Evolutionary conservation across 2,888 invertebrate genomes (phyloP).

Genomic region (Leptarthrus brevirostris): DNA sequence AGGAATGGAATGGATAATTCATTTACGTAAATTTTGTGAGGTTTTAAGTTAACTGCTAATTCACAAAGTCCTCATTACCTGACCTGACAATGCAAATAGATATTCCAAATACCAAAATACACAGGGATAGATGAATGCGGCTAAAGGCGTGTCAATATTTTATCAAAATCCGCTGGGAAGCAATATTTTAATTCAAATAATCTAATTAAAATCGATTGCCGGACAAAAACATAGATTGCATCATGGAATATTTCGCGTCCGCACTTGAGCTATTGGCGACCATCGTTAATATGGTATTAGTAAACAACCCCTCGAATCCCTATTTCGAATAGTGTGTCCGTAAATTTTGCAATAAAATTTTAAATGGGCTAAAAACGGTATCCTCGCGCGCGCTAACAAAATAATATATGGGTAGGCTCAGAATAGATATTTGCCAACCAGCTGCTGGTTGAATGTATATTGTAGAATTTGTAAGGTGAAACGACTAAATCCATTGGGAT

Average conservation of each 20-base stretch:
- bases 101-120: too few relatives aligned
- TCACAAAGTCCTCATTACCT: too few relatives aligned
- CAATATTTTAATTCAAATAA: neutral
- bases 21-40: too few relatives aligned
- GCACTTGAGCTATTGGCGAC: neutral
- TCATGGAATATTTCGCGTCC: neutral
- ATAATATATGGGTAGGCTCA: conserved; percentile 6
- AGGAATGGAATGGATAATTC: too few relatives aligned
- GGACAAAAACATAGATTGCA: neutral
- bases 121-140: too few relatives aligned
- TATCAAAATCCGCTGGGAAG: neutral
- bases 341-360: neutral
- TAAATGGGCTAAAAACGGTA: conserved; percentile 2
- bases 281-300: neutral
- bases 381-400: neutral
- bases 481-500: neutral
- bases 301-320: too few relatives aligned
- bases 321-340: neutral
- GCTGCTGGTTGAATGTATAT: too few relatives aligned
- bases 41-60: too few relatives aligned
- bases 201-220: neutral
- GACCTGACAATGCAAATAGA: too few relatives aligned
- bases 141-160: neutral
- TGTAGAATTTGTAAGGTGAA: too few relatives aligned
- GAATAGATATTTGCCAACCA: neutral